Conservation (phyloP, 1,140 invertebrate genomes). For the Theocolax elegans region DNA sequence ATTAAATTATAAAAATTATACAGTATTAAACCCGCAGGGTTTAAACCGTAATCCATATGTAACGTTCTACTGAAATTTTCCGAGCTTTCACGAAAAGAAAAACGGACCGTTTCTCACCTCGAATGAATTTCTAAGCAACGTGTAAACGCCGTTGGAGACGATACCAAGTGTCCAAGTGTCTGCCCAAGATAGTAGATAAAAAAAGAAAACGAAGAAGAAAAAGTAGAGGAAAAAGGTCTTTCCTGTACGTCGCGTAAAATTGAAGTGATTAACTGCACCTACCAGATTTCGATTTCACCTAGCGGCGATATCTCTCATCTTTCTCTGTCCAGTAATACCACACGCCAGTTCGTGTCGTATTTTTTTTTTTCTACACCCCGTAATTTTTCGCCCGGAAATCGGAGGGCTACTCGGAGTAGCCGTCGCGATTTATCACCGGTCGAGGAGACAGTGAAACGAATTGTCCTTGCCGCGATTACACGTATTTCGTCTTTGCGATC, state of each 20-base stretch:
- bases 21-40: too few relatives aligned
- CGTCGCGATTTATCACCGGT: slow-evolving; percentile 58
- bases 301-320: slow-evolving; percentile 23
- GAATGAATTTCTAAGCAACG: too few relatives aligned
- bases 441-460: slow-evolving; percentile 54
- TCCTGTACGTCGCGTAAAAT: not conserved
- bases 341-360: not conserved
- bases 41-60: too few relatives aligned
- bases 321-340: slow-evolving; percentile 8
- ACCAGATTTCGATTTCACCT: slow-evolving; percentile 29
- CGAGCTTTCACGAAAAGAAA: too few relatives aligned
- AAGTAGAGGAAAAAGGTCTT: not conserved
- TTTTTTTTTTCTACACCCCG: not conserved
- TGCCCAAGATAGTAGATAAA: too few relatives aligned
- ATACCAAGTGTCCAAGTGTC: too few relatives aligned
- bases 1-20: too few relatives aligned
- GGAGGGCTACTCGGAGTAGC: too few relatives aligned
- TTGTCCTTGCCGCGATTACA: slow-evolving; percentile 52
- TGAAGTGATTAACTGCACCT: slow-evolving; percentile 9
- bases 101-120: too few relatives aligned
- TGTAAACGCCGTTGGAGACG: too few relatives aligned
- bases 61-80: too few relatives aligned
- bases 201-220: too few relatives aligned
- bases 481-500: slow-evolving; percentile 42
- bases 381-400: slow-evolving; percentile 30